Conservation (phyloP, 2,888 invertebrate species). For the Piscicola geometra region DNA sequence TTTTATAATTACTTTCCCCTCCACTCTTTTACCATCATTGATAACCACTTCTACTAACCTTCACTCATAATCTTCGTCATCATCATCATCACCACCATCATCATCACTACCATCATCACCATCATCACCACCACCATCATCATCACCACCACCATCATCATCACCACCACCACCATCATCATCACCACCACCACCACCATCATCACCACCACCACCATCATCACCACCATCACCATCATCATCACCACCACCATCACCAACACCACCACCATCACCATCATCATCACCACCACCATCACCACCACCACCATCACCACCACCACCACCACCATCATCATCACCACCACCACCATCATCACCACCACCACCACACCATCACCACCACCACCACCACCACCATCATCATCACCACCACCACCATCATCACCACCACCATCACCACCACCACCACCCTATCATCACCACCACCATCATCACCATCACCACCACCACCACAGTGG, state of each 20-base stretch:
- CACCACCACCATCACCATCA: neutral
- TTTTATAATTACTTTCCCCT: neutral
- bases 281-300: neutral
- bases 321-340: neutral
- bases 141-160: neutral
- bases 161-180: neutral
- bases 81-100: neutral
- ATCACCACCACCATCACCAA: neutral
- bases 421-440: neutral
- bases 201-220: neutral
- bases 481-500: constrained; percentile 29
- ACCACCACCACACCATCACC: neutral
- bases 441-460: neutral
- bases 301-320: neutral
- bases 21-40: neutral
- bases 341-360: neutral
- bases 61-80: neutral
- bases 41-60: neutral
- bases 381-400: neutral
- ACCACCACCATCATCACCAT: neutral
- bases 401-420: neutral
- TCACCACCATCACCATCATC: neutral
- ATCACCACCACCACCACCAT: neutral
- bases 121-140: neutral
- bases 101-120: neutral